Base-by-base conservation (phyloP, 2,888 invertebrate species). In the Chironomus riparius region DNA sequence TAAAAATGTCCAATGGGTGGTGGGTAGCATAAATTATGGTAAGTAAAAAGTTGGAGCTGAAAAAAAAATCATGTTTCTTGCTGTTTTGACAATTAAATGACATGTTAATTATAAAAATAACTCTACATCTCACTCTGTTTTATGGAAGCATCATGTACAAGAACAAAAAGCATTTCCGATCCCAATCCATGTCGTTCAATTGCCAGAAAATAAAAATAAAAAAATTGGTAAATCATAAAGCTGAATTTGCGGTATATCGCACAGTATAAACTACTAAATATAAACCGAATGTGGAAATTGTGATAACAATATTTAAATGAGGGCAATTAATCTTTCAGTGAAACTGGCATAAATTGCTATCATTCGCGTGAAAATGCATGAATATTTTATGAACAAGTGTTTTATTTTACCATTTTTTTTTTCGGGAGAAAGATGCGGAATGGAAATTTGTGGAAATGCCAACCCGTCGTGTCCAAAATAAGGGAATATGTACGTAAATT, bases 301-400 rank as follows among this genome's bases (percentile, higher is more conserved):
- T 38, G 69, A 69, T 69, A 69, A 69, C 69, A 69, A 69, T 65
- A 65, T 65, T 68, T 68, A 38, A 38, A 68, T 68, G 38, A 68
- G 28, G 68, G 47, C 70, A 70, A 70, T 70, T 70, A 70, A 70
- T 70, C 70, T 70, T 70, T 70, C 48, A 15, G 12, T 24, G 10
- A 47, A 65, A 22, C 21, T 24, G 68, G 68, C n/a, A 56, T 56
- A 56, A 56, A 56, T 56, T 56, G 18, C 56, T 18, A 56, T 18
- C 56, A 56, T 56, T 56, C 18, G 56, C 56, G 56, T 18, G 56
- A 56, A 56, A 18, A 15, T 18, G 18, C 56, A 18, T 18, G 56
- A 56, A 56, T 56, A 7, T 15, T 15, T 56, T 38, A 38, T 38
- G 38, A 38, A 38, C 38, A 38, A 38, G 38, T 38, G 38, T 38